Base-by-base conservation (phyloP, 35 echinoderm and acorn worm species). In the Lytechinus pictus region DNA sequence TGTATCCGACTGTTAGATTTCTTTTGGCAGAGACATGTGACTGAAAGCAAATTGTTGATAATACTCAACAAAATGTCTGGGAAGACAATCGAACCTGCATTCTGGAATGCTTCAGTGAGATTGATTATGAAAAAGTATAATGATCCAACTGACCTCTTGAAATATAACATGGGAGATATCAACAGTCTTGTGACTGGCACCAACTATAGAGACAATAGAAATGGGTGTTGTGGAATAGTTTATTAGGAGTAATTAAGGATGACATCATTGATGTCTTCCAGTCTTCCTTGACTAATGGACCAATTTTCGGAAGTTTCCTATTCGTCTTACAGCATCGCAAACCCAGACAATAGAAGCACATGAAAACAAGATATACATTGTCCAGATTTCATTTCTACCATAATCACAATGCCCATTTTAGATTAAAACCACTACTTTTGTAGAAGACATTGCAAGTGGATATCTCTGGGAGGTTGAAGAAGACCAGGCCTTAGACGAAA, bases 231-330 rank as follows among this genome's bases (percentile, higher is more conserved):
- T 24, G 11, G 53, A 13, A 93, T 27, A 13, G 52, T 54, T 57
- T 27, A 28, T 55, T 93, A 93, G 54, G 54, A 27, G 53, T 54
- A 93, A 93, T 93, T 93, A 57, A 54, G 55, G 13, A 7, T 57
- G 55, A 93, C 92, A 93, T 10, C 53, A 55, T 57, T 93, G 92
- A 93, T 93, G 53, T 16, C 53, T 93, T 53, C 53, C 92, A 93
- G 92, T 57, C 92, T 55, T 93, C 54, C 54, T 90, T 93, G 92
- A 93, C 92, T 93, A 53, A 57, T 57, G 88, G 55, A 29, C 54
- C 92, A 57, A 93, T 93, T 93, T 79, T 93, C 53, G 13, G 9
- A 93, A 10, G 92, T 57, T 93, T 93, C 92, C 92, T 57, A 55
- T 93, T 21, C 56, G 52, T 93, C 92, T 93, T 54, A n/a, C 88